These are phyloP conservation scores for Stenodema calcarata DNA, from an alignment of 2,888 invertebrate genomes.

Conservation along the genomic window DNA sequence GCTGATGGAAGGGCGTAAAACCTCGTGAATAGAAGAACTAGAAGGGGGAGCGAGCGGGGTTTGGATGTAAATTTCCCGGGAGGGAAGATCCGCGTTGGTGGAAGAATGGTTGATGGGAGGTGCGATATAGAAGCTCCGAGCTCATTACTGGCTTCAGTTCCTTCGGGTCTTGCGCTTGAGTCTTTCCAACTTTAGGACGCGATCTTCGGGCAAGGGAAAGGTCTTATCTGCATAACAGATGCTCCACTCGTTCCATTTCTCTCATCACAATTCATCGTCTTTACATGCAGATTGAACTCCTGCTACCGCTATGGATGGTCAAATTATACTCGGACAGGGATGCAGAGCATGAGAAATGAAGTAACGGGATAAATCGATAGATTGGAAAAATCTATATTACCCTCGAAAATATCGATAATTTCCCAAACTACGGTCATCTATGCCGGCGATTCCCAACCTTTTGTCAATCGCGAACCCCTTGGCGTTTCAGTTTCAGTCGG, in stretches of 20 bases:
- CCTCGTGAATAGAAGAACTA: neutral
- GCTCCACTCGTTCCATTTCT: neutral
- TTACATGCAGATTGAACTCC: neutral
- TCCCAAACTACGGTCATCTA: too few relatives aligned
- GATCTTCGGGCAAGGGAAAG: neutral
- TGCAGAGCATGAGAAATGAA: neutral
- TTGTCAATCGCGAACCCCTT: too few relatives aligned
- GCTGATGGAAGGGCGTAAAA: neutral
- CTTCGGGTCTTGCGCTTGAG: neutral
- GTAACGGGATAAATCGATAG: too few relatives aligned
- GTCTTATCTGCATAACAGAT: neutral
- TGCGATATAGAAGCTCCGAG: neutral
- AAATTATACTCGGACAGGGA: neutral
- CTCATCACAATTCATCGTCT: neutral
- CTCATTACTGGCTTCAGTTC: neutral
- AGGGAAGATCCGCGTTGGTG: neutral
- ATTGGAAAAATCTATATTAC: too few relatives aligned
- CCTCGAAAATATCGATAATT: too few relatives aligned
- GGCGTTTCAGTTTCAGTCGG: too few relatives aligned
- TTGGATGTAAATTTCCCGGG: neutral
- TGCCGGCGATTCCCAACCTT: too few relatives aligned
- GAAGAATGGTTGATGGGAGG: neutral
- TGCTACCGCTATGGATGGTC: neutral
- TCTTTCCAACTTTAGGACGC: neutral
- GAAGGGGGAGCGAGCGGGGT: neutral